Conservation (phyloP, 2,888 invertebrate genomes). For the Cybosia mesomella region DNA sequence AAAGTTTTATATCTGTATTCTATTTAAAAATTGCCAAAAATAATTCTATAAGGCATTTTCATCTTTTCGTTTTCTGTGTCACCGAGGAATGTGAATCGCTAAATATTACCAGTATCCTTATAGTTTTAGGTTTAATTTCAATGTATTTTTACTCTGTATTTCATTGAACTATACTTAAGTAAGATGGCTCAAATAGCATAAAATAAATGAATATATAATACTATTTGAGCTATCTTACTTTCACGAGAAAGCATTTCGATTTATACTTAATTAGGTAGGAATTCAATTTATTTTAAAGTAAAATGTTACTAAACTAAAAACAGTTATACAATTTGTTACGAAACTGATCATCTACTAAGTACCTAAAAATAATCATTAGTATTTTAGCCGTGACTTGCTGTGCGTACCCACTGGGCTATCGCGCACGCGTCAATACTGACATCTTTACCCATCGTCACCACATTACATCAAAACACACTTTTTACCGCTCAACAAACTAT, state of each 20-base stretch:
- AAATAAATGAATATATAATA: too few relatives aligned
- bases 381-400: conserved; percentile 67
- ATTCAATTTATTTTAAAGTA: conserved; percentile 3
- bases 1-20: neutral
- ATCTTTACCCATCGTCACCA: conserved; percentile 82
- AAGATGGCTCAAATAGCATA: too few relatives aligned
- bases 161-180: too few relatives aligned
- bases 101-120: neutral
- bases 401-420: conserved; percentile 67
- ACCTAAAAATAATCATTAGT: conserved; percentile 80
- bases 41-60: neutral
- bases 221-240: too few relatives aligned
- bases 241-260: too few relatives aligned
- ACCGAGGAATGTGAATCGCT: neutral
- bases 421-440: conserved; percentile 84
- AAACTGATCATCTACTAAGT: conserved; percentile 60
- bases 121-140: neutral
- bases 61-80: neutral
- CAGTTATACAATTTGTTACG: conserved; percentile 44
- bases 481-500: conserved; percentile 38
- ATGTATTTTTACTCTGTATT: too few relatives aligned
- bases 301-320: conserved; percentile 28
- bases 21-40: neutral
- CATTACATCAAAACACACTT: conserved; percentile 72
- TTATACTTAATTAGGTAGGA: neutral